Conservation (phyloP, 2,888 invertebrate genomes). For the Sinotaia quadrata region DNA sequence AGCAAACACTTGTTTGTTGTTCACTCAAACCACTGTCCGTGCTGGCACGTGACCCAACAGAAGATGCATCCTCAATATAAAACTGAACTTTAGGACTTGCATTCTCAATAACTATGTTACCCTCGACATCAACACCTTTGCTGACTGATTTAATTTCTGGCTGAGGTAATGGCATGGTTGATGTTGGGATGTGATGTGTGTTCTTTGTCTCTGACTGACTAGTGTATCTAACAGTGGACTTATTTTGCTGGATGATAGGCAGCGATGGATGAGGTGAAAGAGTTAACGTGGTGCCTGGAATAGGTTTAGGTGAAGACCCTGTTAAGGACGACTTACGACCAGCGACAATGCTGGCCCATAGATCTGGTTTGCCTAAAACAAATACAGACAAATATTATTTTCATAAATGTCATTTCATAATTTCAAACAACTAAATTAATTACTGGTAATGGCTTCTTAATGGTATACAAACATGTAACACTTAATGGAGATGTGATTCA, state of each 20-base stretch:
- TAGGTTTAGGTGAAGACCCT: slow-evolving; percentile 47
- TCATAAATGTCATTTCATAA: too few species aligned
- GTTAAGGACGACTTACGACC: slow-evolving; percentile 48
- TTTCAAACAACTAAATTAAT: too few species aligned
- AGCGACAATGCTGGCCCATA: slow-evolving; percentile 60
- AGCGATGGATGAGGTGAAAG: slow-evolving; percentile 36
- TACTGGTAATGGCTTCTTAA: too few species aligned
- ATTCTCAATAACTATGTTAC: not conserved
- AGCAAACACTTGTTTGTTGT: slow-evolving; percentile 28
- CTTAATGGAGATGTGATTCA: too few species aligned
- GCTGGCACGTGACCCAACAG: slow-evolving; percentile 41
- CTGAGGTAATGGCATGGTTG: slow-evolving; percentile 11
- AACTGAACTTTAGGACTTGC: slow-evolving; percentile 47
- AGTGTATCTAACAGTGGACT: slow-evolving; percentile 2
- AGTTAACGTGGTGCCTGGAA: slow-evolving; percentile 59
- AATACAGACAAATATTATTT: not conserved
- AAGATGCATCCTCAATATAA: slow-evolving; percentile 44
- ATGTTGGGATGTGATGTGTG: too few species aligned
- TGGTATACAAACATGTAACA: too few species aligned
- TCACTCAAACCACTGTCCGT: slow-evolving; percentile 59
- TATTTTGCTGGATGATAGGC: not conserved
- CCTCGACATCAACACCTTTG: not conserved
- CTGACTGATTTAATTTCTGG: slow-evolving; percentile 13
- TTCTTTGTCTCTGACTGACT: too few species aligned
- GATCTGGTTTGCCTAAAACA: slow-evolving; percentile 41